Conservation (phyloP, 2,797 vertebrate genomes). For the Myotis findleyi region DNA sequence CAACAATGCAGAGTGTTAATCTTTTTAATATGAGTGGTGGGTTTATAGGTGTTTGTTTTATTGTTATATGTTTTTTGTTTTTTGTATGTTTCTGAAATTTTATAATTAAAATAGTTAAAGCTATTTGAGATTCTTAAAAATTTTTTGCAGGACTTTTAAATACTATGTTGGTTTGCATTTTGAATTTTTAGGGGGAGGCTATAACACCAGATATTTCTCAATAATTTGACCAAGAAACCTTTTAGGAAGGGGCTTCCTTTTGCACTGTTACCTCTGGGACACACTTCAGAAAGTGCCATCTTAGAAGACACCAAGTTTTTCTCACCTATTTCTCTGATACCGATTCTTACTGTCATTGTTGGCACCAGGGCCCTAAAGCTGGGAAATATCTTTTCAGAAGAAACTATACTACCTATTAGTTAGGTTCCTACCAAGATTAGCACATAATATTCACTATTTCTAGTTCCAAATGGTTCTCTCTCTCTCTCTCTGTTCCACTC, state of each 20-base stretch:
- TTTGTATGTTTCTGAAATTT: not conserved
- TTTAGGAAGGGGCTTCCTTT: not conserved
- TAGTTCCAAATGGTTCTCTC: not conserved
- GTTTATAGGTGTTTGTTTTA: not conserved
- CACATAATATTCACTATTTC: not conserved
- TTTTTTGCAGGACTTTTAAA: not conserved
- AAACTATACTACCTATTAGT: not conserved
- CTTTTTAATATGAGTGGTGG: conserved; percentile 9
- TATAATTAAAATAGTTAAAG: not conserved
- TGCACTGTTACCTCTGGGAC: not conserved
- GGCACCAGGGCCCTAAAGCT: not conserved
- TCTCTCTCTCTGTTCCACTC: not conserved
- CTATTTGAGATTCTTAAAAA: not conserved
- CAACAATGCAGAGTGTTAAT: not conserved
- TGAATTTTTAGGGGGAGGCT: not conserved
- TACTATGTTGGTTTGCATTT: conserved; percentile 28
- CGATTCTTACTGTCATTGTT: not conserved
- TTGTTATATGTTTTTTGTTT: not conserved
- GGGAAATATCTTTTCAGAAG: not conserved
- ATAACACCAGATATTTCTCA: not conserved
- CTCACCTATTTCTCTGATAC: not conserved
- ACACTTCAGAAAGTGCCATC: not conserved
- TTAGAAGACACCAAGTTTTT: not conserved
- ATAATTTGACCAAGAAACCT: conserved; percentile 26
- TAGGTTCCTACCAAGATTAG: not conserved